Percentiles rank a stretch among this genome's conserved stretches.
phyloP scores from a whole-genome alignment of 2,888 invertebrate genomes.

The Rotaria macrura region DNA sequence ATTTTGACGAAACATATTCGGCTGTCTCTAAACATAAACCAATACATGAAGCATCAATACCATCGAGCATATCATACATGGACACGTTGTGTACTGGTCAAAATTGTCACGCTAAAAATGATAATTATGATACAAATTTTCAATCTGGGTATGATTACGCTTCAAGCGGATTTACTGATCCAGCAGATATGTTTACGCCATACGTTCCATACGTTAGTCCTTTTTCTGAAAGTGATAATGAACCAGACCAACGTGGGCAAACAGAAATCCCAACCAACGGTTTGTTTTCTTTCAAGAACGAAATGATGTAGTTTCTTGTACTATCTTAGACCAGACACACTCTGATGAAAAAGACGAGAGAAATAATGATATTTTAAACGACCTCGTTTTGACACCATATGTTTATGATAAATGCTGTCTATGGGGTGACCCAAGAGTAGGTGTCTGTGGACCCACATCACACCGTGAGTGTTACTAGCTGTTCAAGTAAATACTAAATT shows the following conservation, averaged over 20 bases:
- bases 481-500: background rate
- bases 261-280: no score
- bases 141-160: background rate
- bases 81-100: background rate
- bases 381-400: fast-evolving
- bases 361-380: background rate
- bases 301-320: background rate
- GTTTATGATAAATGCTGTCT: background rate
- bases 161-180: background rate
- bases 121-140: background rate
- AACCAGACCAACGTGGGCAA: background rate
- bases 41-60: background rate
- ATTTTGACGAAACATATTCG: background rate
- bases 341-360: background rate
- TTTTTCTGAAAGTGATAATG: background rate
- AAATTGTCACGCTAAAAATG: background rate
- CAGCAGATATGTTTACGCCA: background rate
- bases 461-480: background rate
- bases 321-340: background rate
- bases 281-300: background rate
- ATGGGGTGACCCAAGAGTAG: background rate
- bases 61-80: background rate
- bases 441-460: background rate
- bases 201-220: background rate
- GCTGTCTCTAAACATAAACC: background rate